phyloP scores from a whole-genome alignment of 2,888 invertebrate species.

The Liopterus haemorrhoidalis region DNA sequence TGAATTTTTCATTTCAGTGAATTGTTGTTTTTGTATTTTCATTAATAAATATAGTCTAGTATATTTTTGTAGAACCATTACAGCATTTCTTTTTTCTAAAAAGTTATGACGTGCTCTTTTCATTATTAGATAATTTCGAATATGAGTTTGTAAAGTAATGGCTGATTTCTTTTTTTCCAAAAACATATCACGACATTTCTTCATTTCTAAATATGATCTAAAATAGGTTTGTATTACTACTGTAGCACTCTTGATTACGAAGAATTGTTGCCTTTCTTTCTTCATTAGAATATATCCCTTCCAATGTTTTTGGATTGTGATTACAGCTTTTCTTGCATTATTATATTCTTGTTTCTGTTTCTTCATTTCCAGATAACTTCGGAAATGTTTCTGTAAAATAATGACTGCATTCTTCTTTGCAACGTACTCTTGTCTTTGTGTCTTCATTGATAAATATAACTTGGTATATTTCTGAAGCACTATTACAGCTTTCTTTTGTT shows the following conservation, averaged over 20 bases:
- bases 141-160: conserved; percentile 44
- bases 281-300: conserved; percentile 32
- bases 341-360: conserved; percentile 43
- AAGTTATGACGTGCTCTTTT: conserved; percentile 39
- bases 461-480: conserved; percentile 48
- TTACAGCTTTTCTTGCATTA: conserved; percentile 41
- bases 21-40: conserved; percentile 43
- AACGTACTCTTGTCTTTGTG: conserved; percentile 41
- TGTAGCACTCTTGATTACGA: conserved; percentile 30
- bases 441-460: conserved; percentile 35
- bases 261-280: conserved; percentile 14
- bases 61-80: conserved; percentile 42
- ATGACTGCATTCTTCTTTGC: conserved; percentile 41
- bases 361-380: conserved; percentile 45
- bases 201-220: conserved; percentile 42
- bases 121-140: conserved; percentile 31
- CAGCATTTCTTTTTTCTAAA: conserved; percentile 37
- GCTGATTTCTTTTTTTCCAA: conserved; percentile 39
- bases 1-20: conserved; percentile 38
- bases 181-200: conserved; percentile 41
- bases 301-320: conserved; percentile 45
- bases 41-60: background rate
- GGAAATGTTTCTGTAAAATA: conserved; percentile 50
- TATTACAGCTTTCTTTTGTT: conserved; percentile 34
- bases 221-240: conserved; percentile 39